Percentiles rank a stretch among this genome's conserved stretches.
phyloP scores from a whole-genome alignment of 2,888 invertebrate genomes.

The Protophormia terraenovae region DNA sequence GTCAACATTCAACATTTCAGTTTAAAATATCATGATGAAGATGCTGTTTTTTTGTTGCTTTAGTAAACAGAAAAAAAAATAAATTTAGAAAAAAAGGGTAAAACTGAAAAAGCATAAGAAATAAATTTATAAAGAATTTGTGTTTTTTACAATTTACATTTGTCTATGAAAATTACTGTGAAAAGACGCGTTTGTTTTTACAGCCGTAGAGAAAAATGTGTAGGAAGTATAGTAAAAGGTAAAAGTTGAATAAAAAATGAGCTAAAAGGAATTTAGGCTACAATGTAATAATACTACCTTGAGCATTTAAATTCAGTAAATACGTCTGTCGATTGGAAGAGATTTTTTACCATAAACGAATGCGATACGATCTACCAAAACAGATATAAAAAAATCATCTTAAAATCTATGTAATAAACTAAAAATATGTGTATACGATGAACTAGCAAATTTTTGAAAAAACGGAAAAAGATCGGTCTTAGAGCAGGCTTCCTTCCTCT shows the following conservation, averaged over 20 bases:
- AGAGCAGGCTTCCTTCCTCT: too few species aligned
- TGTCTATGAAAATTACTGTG: slow-evolving; percentile 16
- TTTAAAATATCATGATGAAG: not conserved
- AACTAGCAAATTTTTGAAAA: too few species aligned
- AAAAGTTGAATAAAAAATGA: not conserved
- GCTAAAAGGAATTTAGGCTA: not conserved
- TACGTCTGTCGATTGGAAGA: too few species aligned
- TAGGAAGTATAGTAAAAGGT: too few species aligned
- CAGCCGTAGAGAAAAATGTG: not conserved
- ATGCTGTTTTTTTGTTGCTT: slow-evolving; percentile 1
- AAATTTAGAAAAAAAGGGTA: not conserved
- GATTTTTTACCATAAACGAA: too few species aligned
- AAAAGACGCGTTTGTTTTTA: slow-evolving; percentile 8
- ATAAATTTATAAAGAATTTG: not conserved
- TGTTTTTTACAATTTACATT: not conserved
- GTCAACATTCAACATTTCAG: not conserved
- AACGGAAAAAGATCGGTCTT: too few species aligned
- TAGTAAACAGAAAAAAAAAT: not conserved
- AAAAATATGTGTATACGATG: too few species aligned
- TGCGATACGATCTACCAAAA: too few species aligned
- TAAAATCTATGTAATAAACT: too few species aligned
- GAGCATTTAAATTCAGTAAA: too few species aligned
- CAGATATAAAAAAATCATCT: too few species aligned
- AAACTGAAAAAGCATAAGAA: not conserved
- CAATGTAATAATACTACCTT: too few species aligned